Base-by-base conservation (phyloP, 2,888 invertebrate species). In the Drosophila kambysellisi region DNA sequence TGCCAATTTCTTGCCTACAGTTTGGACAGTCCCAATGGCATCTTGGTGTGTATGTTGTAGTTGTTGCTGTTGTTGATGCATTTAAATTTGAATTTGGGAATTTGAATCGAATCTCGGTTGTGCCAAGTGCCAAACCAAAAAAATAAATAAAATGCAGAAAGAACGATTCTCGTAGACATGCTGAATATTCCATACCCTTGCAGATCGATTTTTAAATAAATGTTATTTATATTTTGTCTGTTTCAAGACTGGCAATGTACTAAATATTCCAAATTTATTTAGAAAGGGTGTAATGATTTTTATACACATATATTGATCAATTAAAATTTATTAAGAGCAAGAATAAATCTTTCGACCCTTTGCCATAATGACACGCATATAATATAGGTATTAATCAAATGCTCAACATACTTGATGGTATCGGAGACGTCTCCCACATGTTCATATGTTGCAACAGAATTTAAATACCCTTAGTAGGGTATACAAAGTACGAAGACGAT, bases 51-150 rank as follows among this genome's bases (percentile, higher is more conserved):
- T 54, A 25, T 53, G 41, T 68, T 61, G 70, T 32, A 54, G 53
- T 54, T 66, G 54, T 54, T 66, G 54, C 35, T 54, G 67, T 39
- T 61, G 71, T 17, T 68, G 82, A 73, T 76, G 90, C 70, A 90
- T 88, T 87, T 88, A 84, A 88, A 88, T 88, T 87, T 87, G 81
- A 87, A 88, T 87, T 87, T 90, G 87, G 77, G 90, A 80, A 87
- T 88, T 86, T 81, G 81, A 83, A 88, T 86, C 82, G 89, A 82
- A 88, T 86, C 83, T 76, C 86, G 71, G 74, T 57, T 77, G 89
- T 82, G 89, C 85, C 81, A 79, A 86, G 70, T 82, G 73, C 70
- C 67, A 80, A 75, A 61, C 74, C 54, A 50, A 64, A 53, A 56
- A 25, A 25, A 25, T 25, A 25, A 25, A 25, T 25, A 25, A 25